Evolutionary conservation across 2,113 vertebrate genomes (phyloP), one percentile per base, ranked within the genome.

Genomic region (Neotragus moschatus): DNA sequence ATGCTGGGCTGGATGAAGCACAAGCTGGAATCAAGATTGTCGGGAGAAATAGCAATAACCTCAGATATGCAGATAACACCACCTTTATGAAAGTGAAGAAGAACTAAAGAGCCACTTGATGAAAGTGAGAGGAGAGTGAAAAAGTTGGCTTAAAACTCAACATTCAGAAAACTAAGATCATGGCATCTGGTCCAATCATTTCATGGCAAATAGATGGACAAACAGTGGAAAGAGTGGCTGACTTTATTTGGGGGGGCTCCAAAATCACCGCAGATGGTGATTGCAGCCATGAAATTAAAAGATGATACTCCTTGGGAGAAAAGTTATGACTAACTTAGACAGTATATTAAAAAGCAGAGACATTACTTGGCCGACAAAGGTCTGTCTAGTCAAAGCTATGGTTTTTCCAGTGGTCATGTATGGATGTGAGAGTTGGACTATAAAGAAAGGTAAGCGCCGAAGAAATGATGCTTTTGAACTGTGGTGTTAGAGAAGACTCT

Each of bases 401-500:
- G 63, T 70, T 70, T 70, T 70, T 70, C 61, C n/a, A 19, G 4
- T 66, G n/a, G 63, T 66, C 4, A 1, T 36, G n/a, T 66, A 66
- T 36, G n/a, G 63, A 66, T 19, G 17, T 11, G 9, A 36, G 33
- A 21, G 16, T 66, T 66, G 63, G n/a, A 36, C 63, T 70, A 21
- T 21, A 70, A 70, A 36, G 63, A 70, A 70, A 70, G 63, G 16
- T 36, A 4, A 70, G 63, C 2, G 0, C 17, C 0, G 2, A 66
- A 70, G 63, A 70, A 36, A 11, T 70, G 17, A 70, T 70, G 17
- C 9, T 36, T 70, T 36, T 36, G 9, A 70, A 70, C n/a, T 21
- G n/a, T 70, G 63, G 63, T 36, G 63, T 21, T 70, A 17, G 17
- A 21, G 63, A 70, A 70, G 63, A 36, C 17, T 36, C n/a, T 36